Evolutionary conservation across 2,888 invertebrate genomes (phyloP).

Genomic region (Leucophenga montana): DNA sequence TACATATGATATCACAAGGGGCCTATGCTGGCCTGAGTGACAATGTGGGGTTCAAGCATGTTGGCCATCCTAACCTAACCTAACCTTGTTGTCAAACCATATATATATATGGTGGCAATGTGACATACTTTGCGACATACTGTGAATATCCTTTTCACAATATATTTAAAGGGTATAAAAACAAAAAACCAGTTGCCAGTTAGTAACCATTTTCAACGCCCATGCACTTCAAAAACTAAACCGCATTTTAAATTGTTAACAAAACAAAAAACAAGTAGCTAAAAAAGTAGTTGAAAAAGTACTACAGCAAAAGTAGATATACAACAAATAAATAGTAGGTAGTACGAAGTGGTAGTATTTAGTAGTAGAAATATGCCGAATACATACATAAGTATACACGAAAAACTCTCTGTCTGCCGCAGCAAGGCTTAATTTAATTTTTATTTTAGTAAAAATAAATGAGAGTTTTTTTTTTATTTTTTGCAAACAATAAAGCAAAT

Average conservation of each 20-base stretch:
- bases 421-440: constrained; percentile 4
- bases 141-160: too few species aligned
- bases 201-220: constrained; percentile 1
- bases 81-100: too few species aligned
- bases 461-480: neutral
- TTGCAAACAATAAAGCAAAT: neutral
- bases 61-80: too few species aligned
- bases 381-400: neutral
- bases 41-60: too few species aligned
- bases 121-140: too few species aligned
- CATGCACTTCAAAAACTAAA: constrained; percentile 18
- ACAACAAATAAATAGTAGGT: neutral
- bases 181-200: constrained; percentile 4
- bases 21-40: too few species aligned
- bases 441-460: neutral
- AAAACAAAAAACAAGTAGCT: constrained; percentile 3
- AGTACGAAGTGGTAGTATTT: neutral
- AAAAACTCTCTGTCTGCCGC: constrained; percentile 2
- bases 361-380: neutral
- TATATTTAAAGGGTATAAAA: neutral
- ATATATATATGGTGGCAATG: too few species aligned
- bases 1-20: too few species aligned
- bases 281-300: neutral
- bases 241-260: constrained; percentile 23
- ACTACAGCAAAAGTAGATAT: neutral